Evolutionary conservation across 1,140 invertebrate genomes (phyloP), one percentile per base, ranked within the genome.

Genomic region (Megathymus violae): DNA sequence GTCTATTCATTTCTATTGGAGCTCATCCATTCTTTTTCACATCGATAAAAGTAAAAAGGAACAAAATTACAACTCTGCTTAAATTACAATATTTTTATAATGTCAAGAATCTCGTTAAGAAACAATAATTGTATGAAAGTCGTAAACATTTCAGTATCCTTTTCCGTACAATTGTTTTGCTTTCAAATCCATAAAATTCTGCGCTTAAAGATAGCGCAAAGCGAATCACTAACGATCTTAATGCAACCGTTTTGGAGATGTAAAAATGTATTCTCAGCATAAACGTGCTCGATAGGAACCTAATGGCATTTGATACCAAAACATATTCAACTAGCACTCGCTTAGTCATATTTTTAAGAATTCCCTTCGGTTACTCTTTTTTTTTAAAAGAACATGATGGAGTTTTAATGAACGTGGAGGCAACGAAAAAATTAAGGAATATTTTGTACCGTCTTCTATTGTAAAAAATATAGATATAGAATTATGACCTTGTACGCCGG

Each of bases 201-300:
- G 36, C n/a, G 34, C 4, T 10, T 25, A 25, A 19, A 25, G 50
- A 41, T 54, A 54, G 36, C 25, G 50, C 11, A 54, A 22, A 41
- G 50, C 36, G 50, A 54, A 41, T 41, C 50, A 41, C 50, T 54
- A 41, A 54, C 50, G 50, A 54, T 16, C 36, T 14, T 41, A 41
- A 54, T 54, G 50, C 16, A 40, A 54, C 17, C 38, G 50, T 54
- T 54, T 41, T 52, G 4, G 19, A 22, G n/a, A n/a, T n/a, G 17
- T 25, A 41, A 14, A 41, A 38, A 11, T 19, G 17, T 25, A 9
- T 54, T 38, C 34, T n/a, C 27, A 17, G 17, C n/a, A 15, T 22
- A 16, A 54, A 43, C 15, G 19, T 54, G 15, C 17, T 16, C 7
- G 51, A 54, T 43, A 54, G 36, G 17, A 15, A 41, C 11, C 38